Evolutionary conservation across 2,113 vertebrate species (phyloP).

Genomic region (Lipophrys pholis): DNA sequence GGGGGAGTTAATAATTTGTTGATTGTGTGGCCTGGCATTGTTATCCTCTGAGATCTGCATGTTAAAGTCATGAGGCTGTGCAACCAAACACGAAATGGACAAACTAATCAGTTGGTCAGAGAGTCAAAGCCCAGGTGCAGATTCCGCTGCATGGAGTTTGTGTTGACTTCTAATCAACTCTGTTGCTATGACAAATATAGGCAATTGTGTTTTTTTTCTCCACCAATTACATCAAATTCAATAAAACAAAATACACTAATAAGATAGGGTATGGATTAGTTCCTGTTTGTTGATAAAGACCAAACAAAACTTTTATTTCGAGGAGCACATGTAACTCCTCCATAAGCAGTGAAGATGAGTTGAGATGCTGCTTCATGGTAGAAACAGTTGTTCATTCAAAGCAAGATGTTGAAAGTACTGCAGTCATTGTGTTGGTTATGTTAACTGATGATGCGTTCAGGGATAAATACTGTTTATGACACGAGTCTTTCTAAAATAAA

Average conservation of each 20-base stretch:
- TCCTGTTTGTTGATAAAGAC: too few relatives aligned
- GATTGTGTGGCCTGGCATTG: conserved; percentile 74
- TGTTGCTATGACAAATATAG: conserved; percentile 38
- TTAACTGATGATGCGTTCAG: neutral
- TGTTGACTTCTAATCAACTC: conserved; percentile 53
- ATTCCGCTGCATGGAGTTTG: conserved; percentile 26
- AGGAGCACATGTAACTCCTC: neutral
- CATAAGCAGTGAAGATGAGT: neutral
- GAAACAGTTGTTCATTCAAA: neutral
- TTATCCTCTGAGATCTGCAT: conserved; percentile 78
- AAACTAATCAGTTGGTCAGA: conserved; percentile 62
- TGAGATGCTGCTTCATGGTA: neutral
- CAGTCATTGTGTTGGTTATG: neutral
- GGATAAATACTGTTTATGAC: too few relatives aligned
- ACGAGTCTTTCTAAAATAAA: too few relatives aligned
- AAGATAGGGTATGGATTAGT: neutral
- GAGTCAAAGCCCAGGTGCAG: conserved; percentile 64
- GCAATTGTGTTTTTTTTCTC: conserved; percentile 13
- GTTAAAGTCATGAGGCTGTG: conserved; percentile 72
- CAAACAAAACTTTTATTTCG: too few relatives aligned
- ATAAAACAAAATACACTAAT: neutral
- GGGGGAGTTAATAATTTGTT: conserved; percentile 74
- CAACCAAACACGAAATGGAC: conserved; percentile 64
- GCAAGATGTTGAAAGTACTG: conserved; percentile 7
- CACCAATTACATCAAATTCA: neutral